Evolutionary conservation across 35 echinoderm and acorn worm species (phyloP).

Genomic region (Ptychodera flava): DNA sequence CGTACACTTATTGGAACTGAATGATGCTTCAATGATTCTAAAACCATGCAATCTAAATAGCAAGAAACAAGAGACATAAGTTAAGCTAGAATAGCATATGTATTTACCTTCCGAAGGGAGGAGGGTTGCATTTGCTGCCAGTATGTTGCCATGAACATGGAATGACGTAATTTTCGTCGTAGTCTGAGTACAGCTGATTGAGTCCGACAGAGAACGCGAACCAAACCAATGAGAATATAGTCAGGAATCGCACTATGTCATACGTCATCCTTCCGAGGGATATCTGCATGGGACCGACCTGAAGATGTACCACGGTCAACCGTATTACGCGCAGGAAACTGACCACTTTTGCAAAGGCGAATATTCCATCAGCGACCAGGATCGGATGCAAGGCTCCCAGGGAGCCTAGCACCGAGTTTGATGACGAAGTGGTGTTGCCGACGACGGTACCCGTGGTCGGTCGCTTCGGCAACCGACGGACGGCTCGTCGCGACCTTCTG

Average conservation of each 20-base stretch:
- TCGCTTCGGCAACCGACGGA: neutral
- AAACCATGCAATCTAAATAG: too few relatives aligned
- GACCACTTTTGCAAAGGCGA: slow-evolving; percentile 72
- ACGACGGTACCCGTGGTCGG: neutral
- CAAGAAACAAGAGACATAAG: too few relatives aligned
- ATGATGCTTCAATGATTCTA: too few relatives aligned
- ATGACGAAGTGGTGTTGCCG: neutral
- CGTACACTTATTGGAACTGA: too few relatives aligned
- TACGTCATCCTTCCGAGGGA: neutral
- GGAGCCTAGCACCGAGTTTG: neutral
- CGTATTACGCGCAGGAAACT: slow-evolving; percentile 7
- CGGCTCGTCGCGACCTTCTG: neutral
- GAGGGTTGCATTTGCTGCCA: slow-evolving; percentile 40
- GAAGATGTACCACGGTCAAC: neutral
- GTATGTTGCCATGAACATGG: neutral
- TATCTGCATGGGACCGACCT: slow-evolving; percentile 9
- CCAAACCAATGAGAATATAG: slow-evolving; percentile 1
- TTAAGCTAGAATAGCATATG: too few relatives aligned
- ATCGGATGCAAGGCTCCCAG: slow-evolving; percentile 57
- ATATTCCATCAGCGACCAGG: slow-evolving; percentile 78
- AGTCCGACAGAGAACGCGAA: slow-evolving; percentile 5
- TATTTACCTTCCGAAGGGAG: too few relatives aligned
- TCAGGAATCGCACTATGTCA: neutral
- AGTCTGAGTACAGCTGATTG: slow-evolving; percentile 5
- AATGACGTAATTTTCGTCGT: neutral